Evolutionary conservation across 2,888 invertebrate species (phyloP), one percentile per base, ranked within the genome.

Genomic region (Embidobia sp.): DNA sequence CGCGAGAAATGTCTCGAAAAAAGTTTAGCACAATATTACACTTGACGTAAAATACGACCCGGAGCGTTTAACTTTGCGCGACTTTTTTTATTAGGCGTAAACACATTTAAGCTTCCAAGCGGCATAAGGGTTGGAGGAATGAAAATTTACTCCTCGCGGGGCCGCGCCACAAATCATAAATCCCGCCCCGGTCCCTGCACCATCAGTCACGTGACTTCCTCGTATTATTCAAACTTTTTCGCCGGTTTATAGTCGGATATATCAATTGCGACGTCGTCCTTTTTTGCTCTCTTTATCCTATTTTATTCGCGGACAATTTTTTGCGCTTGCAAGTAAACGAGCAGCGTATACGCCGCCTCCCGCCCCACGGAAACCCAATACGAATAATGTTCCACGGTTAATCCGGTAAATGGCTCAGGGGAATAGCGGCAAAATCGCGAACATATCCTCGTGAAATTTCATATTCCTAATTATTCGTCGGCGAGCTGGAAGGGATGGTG

Each of bases 371-470:
- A 61, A 75, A 63, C 48, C 59, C 53, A 53, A 74, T 59, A 74
- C 69, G 51, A 76, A 76, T 70, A 76, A 76, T 70, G 66, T 63
- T 66, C 59, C 70, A 33, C 53, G 42, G 64, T 70, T 77, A 70
- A 70, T 77, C 70, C 66, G 53, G 42, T 64, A 57, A 77, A 70
- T 66, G 76, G 64, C 64, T 70, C 64, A 26, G 55, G 67, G 67
- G 75, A 59, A 15, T 27, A 51, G 48, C 13, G 46, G 57, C 37
- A 44, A 75, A 57, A 57, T 35, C 59, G 55, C 33, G 53, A 63
- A 76, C 69, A 42, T 64, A 69, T 63, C 69, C 66, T 69, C 63
- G 51, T 55, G 69, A 69, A 76, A 69, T 69, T 69, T 64, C 63
- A 69, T 69, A 69, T 69, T 48, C 55, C 63, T 69, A 69, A 76